Evolutionary conservation across 1,140 invertebrate genomes (phyloP), one percentile per base, ranked within the genome.

Genomic region (Ruditapes philippinarum): DNA sequence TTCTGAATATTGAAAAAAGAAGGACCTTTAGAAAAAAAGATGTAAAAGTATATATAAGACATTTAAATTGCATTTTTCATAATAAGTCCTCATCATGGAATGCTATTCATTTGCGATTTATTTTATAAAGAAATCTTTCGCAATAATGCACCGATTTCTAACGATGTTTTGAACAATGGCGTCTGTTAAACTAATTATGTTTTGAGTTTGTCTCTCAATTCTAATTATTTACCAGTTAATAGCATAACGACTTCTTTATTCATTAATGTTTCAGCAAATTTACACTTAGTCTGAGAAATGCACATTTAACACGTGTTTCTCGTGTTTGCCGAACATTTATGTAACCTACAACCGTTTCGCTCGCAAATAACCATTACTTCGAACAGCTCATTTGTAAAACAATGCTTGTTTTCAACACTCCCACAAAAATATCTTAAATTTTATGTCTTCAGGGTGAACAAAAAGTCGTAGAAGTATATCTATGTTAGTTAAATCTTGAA

Each of bases 251-350:
- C 51, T 65, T 82, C 80, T 68, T 80, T 45, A 82, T 82, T 82
- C 80, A 82, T 68, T 68, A 60, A 65, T 60, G 40, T 82, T 36
- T 82, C 80, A 82, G 45, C 80, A 82, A 82, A 82, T 82, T 82
- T 57, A 68, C 80, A 82, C 80, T 17, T 68, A 40, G 62, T 45
- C 36, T 42, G 14, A 49, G n/a, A 82, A 68, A 31, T 68, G 25
- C 25, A n/a, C 22, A 33, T 57, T 51, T 79, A 57, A 36, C 80
- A 49, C 38, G 62, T 82, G 51, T 60, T 82, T 60, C 62, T 28
- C 60, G 45, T 40, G 28, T 68, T 82, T 31, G 22, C 36, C 80
- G 22, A 49, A n/a, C 80, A 49, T 82, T 68, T 60, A 33, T 68
- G 60, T 62, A 82, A 82, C 60, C 36, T 45, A 65, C 25, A 49